These are phyloP conservation scores for Euclidia mi DNA, from an alignment of 2,888 invertebrate species.

Conservation along the genomic window DNA sequence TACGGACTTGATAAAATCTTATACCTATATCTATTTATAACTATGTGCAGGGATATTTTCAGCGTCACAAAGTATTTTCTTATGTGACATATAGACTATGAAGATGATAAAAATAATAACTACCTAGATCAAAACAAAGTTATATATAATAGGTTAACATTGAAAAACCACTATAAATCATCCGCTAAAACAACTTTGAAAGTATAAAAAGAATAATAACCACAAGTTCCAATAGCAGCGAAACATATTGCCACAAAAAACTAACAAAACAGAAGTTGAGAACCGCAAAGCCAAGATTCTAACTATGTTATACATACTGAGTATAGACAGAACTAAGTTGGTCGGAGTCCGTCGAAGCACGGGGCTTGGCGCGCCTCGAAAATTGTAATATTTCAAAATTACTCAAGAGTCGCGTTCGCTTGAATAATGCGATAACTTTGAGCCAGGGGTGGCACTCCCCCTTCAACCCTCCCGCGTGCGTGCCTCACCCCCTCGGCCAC, in stretches of 20 bases:
- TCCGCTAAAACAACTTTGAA: background rate
- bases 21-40: no score
- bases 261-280: slow-evolving; percentile 25
- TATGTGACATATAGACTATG: no score
- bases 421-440: slow-evolving; percentile 89
- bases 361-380: slow-evolving; percentile 79
- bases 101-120: no score
- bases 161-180: no score
- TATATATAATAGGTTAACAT: no score
- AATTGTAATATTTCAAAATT: slow-evolving; percentile 91
- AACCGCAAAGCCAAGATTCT: slow-evolving; percentile 36
- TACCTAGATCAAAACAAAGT: no score
- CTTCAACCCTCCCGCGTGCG: slow-evolving; percentile 73
- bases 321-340: slow-evolving; percentile 63
- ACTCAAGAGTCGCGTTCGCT: slow-evolving; percentile 89
- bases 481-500: slow-evolving; percentile 76
- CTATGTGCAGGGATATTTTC: no score
- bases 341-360: slow-evolving; percentile 68
- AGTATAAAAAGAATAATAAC: slow-evolving; percentile 3
- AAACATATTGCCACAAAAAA: slow-evolving; percentile 18
- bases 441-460: slow-evolving; percentile 71
- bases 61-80: no score
- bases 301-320: slow-evolving; percentile 38
- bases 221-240: slow-evolving; percentile 7
- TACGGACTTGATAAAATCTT: no score